Percentiles rank a stretch among this genome's conserved stretches.
Conservation (phyloP, 2,797 vertebrate species). For the Phataginus tricuspis region DNA sequence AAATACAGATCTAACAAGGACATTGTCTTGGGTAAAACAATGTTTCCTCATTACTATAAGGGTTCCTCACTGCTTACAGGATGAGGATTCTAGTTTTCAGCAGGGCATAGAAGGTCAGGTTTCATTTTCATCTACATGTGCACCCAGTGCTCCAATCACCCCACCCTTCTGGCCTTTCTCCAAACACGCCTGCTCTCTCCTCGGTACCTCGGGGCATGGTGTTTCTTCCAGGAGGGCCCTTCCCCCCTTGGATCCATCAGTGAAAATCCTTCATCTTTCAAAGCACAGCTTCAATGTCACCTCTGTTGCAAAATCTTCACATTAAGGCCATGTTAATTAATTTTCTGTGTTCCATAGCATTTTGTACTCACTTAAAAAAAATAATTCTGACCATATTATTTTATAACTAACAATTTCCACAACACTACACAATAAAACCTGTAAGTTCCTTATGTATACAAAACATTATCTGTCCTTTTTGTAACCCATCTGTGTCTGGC, state of each 20-base stretch:
- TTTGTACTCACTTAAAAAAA: not conserved
- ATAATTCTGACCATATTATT: not conserved
- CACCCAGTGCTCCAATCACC: not conserved
- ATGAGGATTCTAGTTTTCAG: not conserved
- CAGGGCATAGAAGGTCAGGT: not conserved
- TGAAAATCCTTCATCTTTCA: not conserved
- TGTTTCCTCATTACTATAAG: not conserved
- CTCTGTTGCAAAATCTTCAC: not conserved
- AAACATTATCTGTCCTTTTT: not conserved
- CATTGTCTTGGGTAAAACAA: not conserved
- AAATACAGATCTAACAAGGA: not conserved
- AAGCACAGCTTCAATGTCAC: not conserved
- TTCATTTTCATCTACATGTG: not conserved
- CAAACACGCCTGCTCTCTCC: not conserved
- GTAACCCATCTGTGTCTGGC: not conserved
- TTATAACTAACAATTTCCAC: not conserved
- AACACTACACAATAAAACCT: not conserved
- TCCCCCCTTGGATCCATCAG: not conserved
- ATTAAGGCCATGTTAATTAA: not conserved
- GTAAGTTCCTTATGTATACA: not conserved
- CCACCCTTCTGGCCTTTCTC: not conserved
- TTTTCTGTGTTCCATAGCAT: not conserved
- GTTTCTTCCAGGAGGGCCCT: not conserved
- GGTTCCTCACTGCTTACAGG: not conserved
- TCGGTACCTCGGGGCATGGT: not conserved